phyloP scores from a whole-genome alignment of 2,113 vertebrate genomes.

The Aythya baeri region DNA sequence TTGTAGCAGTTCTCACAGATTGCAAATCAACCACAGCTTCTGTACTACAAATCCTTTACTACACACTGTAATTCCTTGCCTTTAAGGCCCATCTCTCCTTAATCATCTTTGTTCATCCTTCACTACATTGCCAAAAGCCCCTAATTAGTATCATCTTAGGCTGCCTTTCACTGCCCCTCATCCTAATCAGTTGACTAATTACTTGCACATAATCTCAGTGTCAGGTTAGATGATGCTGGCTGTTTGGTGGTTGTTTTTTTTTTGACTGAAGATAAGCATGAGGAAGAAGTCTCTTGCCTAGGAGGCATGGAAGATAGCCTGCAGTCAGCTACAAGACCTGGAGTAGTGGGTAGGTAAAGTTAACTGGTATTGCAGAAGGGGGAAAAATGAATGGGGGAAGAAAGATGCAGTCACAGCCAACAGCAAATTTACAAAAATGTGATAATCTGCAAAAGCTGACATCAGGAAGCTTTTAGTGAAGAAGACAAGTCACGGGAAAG shows the following conservation, averaged over 20 bases:
- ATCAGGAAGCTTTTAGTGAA: background rate
- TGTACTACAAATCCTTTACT: slow-evolving; percentile 38
- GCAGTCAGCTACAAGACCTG: background rate
- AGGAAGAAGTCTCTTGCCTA: background rate
- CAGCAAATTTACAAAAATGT: background rate
- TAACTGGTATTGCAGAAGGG: background rate
- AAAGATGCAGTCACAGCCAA: background rate
- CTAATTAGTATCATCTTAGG: slow-evolving; percentile 60
- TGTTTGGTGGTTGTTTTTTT: background rate
- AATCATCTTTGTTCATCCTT: slow-evolving; percentile 57
- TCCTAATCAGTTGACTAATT: slow-evolving; percentile 54
- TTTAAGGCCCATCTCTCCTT: slow-evolving; percentile 31
- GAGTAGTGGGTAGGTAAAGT: background rate
- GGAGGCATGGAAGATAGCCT: background rate
- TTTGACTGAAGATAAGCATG: background rate
- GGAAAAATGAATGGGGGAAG: background rate
- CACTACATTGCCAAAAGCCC: slow-evolving; percentile 28
- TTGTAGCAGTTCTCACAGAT: slow-evolving; percentile 28
- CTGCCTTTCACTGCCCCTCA: slow-evolving; percentile 49
- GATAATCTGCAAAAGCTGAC: background rate
- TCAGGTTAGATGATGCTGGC: background rate
- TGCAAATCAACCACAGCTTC: slow-evolving; percentile 35
- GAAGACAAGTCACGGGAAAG: background rate
- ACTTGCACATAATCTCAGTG: slow-evolving; percentile 9
- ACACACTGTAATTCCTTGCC: slow-evolving; percentile 47